Conservation (phyloP, 2,797 vertebrate species). For the Tokudaia muenninki region DNA sequence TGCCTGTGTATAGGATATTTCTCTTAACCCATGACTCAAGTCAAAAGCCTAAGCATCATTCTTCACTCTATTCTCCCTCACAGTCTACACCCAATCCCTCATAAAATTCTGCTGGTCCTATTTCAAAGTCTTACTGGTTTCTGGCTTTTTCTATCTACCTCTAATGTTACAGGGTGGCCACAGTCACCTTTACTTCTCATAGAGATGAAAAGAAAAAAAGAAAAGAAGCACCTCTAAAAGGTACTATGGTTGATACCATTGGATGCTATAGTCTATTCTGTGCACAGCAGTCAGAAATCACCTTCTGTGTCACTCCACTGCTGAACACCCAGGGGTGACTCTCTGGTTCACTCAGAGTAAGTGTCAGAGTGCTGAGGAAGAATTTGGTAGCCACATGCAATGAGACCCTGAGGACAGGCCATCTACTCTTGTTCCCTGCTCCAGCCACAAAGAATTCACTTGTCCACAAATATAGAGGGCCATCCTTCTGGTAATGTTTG, state of each 20-base stretch:
- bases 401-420: not conserved
- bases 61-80: not conserved
- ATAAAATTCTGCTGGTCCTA: not conserved
- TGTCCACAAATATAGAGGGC: not conserved
- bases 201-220: not conserved
- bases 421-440: not conserved
- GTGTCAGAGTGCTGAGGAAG: not conserved
- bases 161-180: not conserved
- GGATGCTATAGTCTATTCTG: not conserved
- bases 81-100: not conserved
- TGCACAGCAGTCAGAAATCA: not conserved
- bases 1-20: not conserved
- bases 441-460: not conserved
- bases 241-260: not conserved
- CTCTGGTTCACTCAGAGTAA: not conserved
- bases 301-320: not conserved
- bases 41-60: not conserved
- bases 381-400: fast-evolving
- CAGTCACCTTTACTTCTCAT: not conserved
- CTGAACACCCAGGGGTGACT: not conserved
- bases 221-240: not conserved
- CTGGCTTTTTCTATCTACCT: not conserved
- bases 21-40: not conserved
- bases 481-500: not conserved
- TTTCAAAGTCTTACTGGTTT: not conserved